Evolutionary conservation across 2,797 vertebrate genomes (phyloP).

Genomic region (Botia kubotai): DNA sequence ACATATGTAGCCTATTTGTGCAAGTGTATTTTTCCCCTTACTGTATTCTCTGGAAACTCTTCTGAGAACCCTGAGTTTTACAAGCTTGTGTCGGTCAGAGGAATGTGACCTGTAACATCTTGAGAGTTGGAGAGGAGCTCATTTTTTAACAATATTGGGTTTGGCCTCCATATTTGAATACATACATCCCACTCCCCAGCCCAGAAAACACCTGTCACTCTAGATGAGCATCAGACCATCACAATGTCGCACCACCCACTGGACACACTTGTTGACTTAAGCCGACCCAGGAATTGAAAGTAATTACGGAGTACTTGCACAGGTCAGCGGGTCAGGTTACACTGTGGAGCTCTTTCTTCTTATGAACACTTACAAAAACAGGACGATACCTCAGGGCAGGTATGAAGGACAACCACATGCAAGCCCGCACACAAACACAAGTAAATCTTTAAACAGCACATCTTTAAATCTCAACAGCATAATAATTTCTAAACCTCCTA

Average conservation of each 20-base stretch:
- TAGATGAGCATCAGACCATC: conserved; percentile 59
- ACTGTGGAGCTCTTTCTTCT: conserved; percentile 16
- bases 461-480: background rate
- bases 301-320: conserved; percentile 62
- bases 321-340: conserved; percentile 60
- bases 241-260: conserved; percentile 42
- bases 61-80: conserved; percentile 59
- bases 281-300: conserved; percentile 63
- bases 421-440: background rate
- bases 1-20: conserved; percentile 32
- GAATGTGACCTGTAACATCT: conserved; percentile 65
- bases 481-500: background rate
- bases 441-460: background rate
- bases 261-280: conserved; percentile 52
- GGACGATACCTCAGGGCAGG: background rate
- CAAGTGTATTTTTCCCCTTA: conserved; percentile 49
- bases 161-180: background rate
- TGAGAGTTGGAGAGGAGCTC: conserved; percentile 53
- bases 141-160: conserved; percentile 56
- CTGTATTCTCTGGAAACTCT: conserved; percentile 46
- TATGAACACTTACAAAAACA: conserved; percentile 3
- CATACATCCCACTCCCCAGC: conserved; percentile 17
- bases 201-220: conserved; percentile 63
- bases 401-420: conserved; percentile 11
- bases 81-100: conserved; percentile 51